These are phyloP conservation scores for Pseudois nayaur DNA, from an alignment of 2,113 vertebrate species.

Conservation along the genomic window DNA sequence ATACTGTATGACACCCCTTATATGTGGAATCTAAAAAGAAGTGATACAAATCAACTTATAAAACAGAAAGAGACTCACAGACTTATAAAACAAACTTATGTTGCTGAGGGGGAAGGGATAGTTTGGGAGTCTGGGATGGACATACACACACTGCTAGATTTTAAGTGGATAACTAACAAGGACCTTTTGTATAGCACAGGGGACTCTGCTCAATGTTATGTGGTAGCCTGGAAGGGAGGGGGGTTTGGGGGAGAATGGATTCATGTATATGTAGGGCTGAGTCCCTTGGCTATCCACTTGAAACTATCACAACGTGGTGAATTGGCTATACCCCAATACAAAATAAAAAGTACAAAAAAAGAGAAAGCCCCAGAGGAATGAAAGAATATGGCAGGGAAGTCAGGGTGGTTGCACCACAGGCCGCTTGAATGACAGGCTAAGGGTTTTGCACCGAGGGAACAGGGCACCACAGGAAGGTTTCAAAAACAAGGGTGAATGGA, in stretches of 20 bases:
- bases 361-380: neutral
- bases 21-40: neutral
- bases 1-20: neutral
- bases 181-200: neutral
- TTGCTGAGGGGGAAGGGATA: neutral
- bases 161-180: neutral
- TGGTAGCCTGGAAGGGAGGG: neutral
- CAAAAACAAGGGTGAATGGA: neutral
- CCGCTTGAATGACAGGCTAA: neutral
- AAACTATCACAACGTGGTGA: neutral
- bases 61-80: neutral
- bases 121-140: neutral
- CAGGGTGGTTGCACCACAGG: neutral
- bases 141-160: neutral
- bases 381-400: neutral
- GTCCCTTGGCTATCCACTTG: neutral
- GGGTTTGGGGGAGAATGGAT: neutral
- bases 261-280: neutral
- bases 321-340: neutral
- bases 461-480: neutral
- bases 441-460: neutral
- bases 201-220: neutral
- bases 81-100: neutral
- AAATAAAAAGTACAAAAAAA: neutral
- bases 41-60: neutral